A percentile compares a stretch with the other conserved stretches of the same genome.
These are phyloP conservation scores for Xestia sexstrigata DNA, from an alignment of 2,888 invertebrate genomes.

Conservation along the genomic window DNA sequence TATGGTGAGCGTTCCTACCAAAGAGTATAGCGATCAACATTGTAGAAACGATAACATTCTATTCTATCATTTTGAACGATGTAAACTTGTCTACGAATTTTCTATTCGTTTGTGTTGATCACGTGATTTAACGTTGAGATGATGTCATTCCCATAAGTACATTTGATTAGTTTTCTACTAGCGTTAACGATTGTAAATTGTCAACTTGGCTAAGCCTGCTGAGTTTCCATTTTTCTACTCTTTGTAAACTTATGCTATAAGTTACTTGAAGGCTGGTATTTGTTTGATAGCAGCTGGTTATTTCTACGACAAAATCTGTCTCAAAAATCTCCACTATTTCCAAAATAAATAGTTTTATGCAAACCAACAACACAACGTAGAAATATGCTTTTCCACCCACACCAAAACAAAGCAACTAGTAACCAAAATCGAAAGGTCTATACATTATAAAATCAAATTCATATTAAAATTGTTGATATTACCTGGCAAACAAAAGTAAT, in stretches of 20 bases:
- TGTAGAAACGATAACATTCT: too few relatives aligned
- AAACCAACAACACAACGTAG: not conserved
- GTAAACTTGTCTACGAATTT: too few relatives aligned
- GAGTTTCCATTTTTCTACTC: not conserved
- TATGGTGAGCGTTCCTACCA: too few relatives aligned
- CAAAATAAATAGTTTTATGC: not conserved
- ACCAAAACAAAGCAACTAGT: not conserved
- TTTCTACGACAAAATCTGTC: not conserved
- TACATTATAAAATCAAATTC: conserved; percentile 3
- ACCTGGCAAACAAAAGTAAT: conserved; percentile 9
- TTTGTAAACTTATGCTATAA: not conserved
- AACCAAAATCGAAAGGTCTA: not conserved
- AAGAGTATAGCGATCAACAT: too few relatives aligned
- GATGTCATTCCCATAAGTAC: too few relatives aligned
- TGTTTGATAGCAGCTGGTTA: not conserved
- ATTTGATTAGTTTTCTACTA: too few relatives aligned
- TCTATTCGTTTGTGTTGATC: too few relatives aligned
- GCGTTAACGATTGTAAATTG: too few relatives aligned
- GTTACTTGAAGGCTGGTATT: not conserved
- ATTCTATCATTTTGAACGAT: too few relatives aligned
- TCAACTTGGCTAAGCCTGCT: too few relatives aligned
- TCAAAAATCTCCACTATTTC: not conserved
- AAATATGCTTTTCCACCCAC: not conserved
- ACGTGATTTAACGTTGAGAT: too few relatives aligned
- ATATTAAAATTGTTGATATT: conserved; percentile 3